Evolutionary conservation across 2,888 invertebrate genomes (phyloP).

Genomic region (Mesorhabditis belari): DNA sequence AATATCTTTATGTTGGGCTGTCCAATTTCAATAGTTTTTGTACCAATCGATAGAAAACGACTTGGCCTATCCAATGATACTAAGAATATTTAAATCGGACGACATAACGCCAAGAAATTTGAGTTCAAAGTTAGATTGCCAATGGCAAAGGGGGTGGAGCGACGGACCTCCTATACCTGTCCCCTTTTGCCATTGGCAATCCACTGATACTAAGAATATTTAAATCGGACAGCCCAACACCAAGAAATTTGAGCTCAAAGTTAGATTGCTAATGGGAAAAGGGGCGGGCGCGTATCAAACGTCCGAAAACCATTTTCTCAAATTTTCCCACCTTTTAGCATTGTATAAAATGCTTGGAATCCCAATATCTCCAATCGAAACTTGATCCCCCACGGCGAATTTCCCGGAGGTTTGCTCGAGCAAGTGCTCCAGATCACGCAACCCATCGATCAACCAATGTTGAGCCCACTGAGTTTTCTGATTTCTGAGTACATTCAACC

Average conservation of each 20-base stretch:
- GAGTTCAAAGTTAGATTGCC: too few species aligned
- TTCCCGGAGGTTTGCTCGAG: constrained; percentile 69
- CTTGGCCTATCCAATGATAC: too few species aligned
- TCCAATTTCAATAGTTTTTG: not conserved
- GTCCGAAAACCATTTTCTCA: too few species aligned
- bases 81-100: not conserved
- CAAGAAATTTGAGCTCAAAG: too few species aligned
- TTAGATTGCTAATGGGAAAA: too few species aligned
- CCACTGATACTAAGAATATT: too few species aligned
- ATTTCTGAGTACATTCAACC: not conserved
- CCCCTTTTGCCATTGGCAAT: too few species aligned
- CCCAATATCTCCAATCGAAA: constrained; percentile 88
- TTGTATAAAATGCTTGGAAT: constrained; percentile 90
- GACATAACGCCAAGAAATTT: not conserved
- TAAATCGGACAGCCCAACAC: too few species aligned
- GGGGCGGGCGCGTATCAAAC: too few species aligned
- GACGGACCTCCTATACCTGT: too few species aligned
- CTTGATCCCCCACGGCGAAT: constrained; percentile 79
- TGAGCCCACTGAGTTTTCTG: constrained; percentile 18
- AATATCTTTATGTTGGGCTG: too few species aligned
- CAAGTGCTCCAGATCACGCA: constrained; percentile 67
- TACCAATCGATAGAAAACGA: not conserved
- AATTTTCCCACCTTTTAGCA: constrained; percentile 67
- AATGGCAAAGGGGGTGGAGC: too few species aligned
- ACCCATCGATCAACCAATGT: constrained; percentile 61